Evolutionary conservation across 2,113 vertebrate species (phyloP), one percentile per base, ranked within the genome.

Genomic region (Zapornia atra): DNA sequence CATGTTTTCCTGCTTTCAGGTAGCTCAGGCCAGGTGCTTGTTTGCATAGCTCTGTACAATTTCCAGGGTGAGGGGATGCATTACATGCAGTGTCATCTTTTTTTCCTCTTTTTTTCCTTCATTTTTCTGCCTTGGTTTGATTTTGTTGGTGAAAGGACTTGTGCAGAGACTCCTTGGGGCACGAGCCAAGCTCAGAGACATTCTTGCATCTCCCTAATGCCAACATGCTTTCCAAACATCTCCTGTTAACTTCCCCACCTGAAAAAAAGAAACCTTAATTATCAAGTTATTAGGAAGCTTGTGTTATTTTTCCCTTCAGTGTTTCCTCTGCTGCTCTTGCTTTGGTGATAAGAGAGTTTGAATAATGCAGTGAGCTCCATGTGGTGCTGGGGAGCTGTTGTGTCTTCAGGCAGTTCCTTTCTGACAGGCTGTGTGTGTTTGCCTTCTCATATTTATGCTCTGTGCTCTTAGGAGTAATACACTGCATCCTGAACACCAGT

Each of bases 371-470:
- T 75, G 25, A 66, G 1, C 51, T 93, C 70, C n/a, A 1, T 25
- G 72, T 48, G 69, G 46, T 78, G 84, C 81, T 51, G 82, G 33
- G 56, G 92, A 94, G 38, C 34, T 66, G 56, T 21, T 94, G 60
- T 89, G 61, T 96, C 93, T 88, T 79, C 91, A 79, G 76, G 90
- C 93, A 31, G 81, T 84, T 95, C 87, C 90, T 91, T 91, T 90
- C n/a, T 70, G 54, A 90, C 81, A 66, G 50, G 11, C 69, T 36
- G 10, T 61, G 36, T 87, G 59, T 95, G 71, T 91, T 90, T 92
- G 64, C 68, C 44, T 86, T 42, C 86, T 69, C 53, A 0, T 72
- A 15, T 88, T 92, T 40, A 24, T 72, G 71, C 18, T 42, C 20
- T 17, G 0, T 66, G 17, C 82, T 94, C 88, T 15, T 57, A 71